A percentile compares a stretch with the other conserved stretches of the same genome.
These are phyloP conservation scores for Phengaris arion DNA, from an alignment of 2,888 invertebrate genomes.

Conservation along the genomic window DNA sequence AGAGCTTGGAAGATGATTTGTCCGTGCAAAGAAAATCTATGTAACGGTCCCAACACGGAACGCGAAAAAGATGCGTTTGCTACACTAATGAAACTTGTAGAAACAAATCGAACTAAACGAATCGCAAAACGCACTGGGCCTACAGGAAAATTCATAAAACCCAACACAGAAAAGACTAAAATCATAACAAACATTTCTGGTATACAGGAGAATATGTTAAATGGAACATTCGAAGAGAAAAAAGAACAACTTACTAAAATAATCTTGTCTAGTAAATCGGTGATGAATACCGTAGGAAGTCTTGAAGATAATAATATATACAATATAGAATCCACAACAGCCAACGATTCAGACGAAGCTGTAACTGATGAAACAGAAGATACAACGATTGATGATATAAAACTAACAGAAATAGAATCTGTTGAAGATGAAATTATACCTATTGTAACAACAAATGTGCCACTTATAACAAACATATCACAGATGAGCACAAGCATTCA, in stretches of 20 bases:
- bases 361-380: conserved; percentile 29
- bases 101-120: conserved; percentile 40
- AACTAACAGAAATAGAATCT: conserved; percentile 22
- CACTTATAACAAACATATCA: neutral
- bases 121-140: conserved; percentile 42
- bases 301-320: neutral
- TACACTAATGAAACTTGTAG: conserved; percentile 43
- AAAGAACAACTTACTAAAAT: conserved; percentile 38
- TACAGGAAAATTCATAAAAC: conserved; percentile 35
- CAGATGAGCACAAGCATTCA: conserved; percentile 19
- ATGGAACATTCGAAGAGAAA: conserved; percentile 31
- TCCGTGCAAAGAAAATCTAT: conserved; percentile 67
- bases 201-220: conserved; percentile 35
- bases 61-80: conserved; percentile 62
- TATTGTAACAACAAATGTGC: neutral
- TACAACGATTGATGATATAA: conserved; percentile 14
- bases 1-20: conserved; percentile 68
- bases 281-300: neutral
- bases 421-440: conserved; percentile 11
- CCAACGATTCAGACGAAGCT: conserved; percentile 30
- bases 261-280: conserved; percentile 33
- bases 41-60: conserved; percentile 64
- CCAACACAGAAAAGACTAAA: conserved; percentile 36
- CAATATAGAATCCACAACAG: conserved; percentile 7
- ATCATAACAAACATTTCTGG: conserved; percentile 42